Evolutionary conservation across 2,888 invertebrate species (phyloP), one percentile per base, ranked within the genome.

Genomic region (Dryobotodes eremita): DNA sequence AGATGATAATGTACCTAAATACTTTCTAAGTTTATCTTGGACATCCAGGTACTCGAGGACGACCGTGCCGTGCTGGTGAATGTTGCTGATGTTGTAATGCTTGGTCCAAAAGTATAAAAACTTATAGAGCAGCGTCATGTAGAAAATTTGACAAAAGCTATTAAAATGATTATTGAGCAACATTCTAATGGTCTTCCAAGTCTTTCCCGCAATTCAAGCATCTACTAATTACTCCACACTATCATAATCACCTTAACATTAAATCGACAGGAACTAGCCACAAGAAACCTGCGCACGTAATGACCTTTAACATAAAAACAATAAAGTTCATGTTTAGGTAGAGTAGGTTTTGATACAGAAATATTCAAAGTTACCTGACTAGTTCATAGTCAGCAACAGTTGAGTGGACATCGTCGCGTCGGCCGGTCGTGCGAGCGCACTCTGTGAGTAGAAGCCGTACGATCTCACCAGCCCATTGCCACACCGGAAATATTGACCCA

Each of bases 401-500:
- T 69, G 77, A 50, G 81, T 83, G 66, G 50, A 64, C 72, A 75
- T 69, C 78, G 84, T 82, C 68, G 84, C 78, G 85, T 61, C 80
- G 85, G 80, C 80, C 73, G 82, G 85, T 79, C 76, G 83, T 80
- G 85, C 79, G 66, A 82, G 82, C 72, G 72, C 69, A n/a, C 77
- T 55, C 36, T 65, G 93, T 92, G 80, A 88, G 90, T 85, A 85
- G 90, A 92, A 93, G 92, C 91, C 93, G 76, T 91, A 92, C 80
- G 75, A 83, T 50, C 77, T 70, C 74, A 81, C 89, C 82, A 87
- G 80, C 76, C 83, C 80, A 91, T 91, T 91, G 89, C 87, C 88
- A 70, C 77, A 86, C 92, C 90, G 93, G 93, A 93, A 91, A 88
- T 83, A 62, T 74, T 65, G 73, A 79, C 83, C 68, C 74, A 82